Conservation (phyloP, 2,888 invertebrate species). For the Dione juno region DNA sequence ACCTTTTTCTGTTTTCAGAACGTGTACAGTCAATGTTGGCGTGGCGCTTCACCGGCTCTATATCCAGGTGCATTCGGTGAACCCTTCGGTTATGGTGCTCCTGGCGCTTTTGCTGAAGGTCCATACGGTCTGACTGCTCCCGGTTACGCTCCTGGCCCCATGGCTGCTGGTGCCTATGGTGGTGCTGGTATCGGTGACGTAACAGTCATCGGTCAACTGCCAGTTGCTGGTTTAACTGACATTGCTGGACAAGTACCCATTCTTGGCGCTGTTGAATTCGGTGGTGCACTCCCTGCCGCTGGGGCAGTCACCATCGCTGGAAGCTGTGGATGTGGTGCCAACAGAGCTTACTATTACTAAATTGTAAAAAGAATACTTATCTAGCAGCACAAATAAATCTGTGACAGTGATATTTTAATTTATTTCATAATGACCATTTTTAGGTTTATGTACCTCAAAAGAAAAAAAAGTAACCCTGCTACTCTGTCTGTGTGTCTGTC, state of each 20-base stretch:
- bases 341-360: constrained; percentile 31
- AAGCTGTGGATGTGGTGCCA: constrained; percentile 48
- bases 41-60: background rate
- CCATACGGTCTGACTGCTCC: constrained; percentile 5
- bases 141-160: background rate
- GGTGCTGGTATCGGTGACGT: constrained; percentile 54
- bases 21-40: constrained; percentile 16
- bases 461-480: too few relatives aligned
- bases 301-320: constrained; percentile 51
- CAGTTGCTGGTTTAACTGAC: constrained; percentile 53
- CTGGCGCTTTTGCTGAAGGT: constrained; percentile 1
- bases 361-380: background rate
- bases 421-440: background rate
- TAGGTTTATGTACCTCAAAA: too few relatives aligned
- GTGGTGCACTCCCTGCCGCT: constrained; percentile 49
- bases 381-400: too few relatives aligned
- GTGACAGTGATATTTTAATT: too few relatives aligned
- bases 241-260: constrained; percentile 52
- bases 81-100: constrained; percentile 1
- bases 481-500: too few relatives aligned
- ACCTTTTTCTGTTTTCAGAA: constrained; percentile 8
- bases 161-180: constrained; percentile 46
- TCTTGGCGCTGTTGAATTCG: constrained; percentile 51
- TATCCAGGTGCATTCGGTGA: background rate
- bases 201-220: constrained; percentile 54